These are phyloP conservation scores for Coptodon bakossiorum DNA, from an alignment of 2,113 vertebrate genomes.

Conservation along the genomic window DNA sequence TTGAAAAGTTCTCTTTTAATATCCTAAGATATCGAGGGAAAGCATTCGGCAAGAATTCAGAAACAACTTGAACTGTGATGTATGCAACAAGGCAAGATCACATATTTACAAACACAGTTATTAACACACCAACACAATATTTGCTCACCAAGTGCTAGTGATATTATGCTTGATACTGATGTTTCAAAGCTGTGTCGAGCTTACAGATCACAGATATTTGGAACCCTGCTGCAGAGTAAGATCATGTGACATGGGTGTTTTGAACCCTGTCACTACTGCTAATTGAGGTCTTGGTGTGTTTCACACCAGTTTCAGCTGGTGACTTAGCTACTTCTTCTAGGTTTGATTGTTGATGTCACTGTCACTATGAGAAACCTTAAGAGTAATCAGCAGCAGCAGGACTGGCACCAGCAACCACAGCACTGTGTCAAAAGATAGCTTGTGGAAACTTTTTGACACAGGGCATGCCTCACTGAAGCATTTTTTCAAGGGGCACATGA, in stretches of 20 bases:
- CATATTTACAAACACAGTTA: neutral
- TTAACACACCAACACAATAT: neutral
- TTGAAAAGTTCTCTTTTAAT: neutral
- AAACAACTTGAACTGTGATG: neutral
- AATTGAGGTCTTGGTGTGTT: neutral
- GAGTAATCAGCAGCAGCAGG: neutral
- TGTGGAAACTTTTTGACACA: neutral
- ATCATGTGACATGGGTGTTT: neutral
- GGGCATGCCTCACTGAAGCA: neutral
- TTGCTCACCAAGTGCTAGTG: neutral
- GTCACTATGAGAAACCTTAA: neutral
- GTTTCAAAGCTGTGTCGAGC: neutral
- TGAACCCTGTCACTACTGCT: neutral
- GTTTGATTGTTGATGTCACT: neutral
- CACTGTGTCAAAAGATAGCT: neutral
- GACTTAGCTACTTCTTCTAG: neutral
- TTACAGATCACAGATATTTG: neutral
- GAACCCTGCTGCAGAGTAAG: neutral
- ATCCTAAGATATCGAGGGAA: neutral
- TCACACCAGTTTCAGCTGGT: neutral
- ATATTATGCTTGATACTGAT: neutral
- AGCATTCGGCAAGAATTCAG: neutral
- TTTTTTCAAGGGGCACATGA: neutral
- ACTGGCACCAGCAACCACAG: neutral
- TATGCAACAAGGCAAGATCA: neutral